These are phyloP conservation scores for Carabus problematicus DNA, from an alignment of 2,888 invertebrate genomes.

Conservation along the genomic window DNA sequence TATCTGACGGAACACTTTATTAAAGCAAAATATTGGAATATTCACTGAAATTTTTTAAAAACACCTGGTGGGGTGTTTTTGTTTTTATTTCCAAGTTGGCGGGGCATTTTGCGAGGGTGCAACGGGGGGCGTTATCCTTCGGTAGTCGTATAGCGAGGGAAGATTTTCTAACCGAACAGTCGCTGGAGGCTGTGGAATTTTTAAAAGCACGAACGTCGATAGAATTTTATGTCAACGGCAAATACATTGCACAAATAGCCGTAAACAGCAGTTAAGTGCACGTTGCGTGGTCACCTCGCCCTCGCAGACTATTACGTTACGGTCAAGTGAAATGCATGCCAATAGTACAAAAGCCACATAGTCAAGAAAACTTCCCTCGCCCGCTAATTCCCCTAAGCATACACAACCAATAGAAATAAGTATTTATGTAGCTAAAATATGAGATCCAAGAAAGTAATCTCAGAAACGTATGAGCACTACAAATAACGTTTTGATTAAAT, in stretches of 20 bases:
- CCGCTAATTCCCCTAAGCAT: no score
- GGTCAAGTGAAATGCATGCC: no score
- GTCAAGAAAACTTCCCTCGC: no score
- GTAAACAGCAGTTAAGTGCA: constrained; percentile 23
- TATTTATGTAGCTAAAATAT: no score
- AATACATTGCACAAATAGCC: constrained; percentile 17
- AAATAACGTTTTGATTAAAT: no score
- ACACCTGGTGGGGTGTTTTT: not conserved
- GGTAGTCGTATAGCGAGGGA: not conserved
- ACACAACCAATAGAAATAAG: no score
- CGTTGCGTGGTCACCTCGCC: not conserved
- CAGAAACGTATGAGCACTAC: no score
- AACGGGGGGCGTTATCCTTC: not conserved
- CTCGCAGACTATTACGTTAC: no score
- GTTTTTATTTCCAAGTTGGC: not conserved
- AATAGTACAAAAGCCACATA: no score
- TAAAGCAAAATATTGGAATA: not conserved
- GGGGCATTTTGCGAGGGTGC: not conserved
- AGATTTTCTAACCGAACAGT: constrained; percentile 7
- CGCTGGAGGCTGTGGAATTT: constrained; percentile 6
- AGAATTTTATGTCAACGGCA: constrained; percentile 11
- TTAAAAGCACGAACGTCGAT: constrained; percentile 15
- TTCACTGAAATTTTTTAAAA: not conserved
- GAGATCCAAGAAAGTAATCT: no score
- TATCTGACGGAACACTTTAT: no score